A percentile compares a stretch with the other conserved stretches of the same genome.
Conservation (phyloP, 2,888 invertebrate genomes). For the Lasioglossum pauxillum region DNA sequence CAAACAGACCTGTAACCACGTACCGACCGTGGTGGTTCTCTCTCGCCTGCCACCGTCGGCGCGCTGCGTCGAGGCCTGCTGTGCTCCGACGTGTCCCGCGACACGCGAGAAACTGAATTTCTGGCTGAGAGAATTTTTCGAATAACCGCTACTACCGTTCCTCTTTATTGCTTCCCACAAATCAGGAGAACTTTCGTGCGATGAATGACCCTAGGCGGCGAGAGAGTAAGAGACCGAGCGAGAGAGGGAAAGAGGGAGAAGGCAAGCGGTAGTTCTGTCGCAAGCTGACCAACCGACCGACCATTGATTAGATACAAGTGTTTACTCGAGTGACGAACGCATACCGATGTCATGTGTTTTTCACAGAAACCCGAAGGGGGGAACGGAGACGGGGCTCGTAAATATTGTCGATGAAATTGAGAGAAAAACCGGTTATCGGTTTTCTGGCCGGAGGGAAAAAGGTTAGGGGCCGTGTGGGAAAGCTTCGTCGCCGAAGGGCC, state of each 20-base stretch:
- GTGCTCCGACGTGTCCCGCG: constrained; percentile 40
- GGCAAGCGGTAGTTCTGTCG: constrained; percentile 45
- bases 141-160: background rate
- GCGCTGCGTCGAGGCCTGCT: constrained; percentile 45
- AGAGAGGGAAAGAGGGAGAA: background rate
- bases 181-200: background rate
- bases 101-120: constrained; percentile 44
- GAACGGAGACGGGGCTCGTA: constrained; percentile 21
- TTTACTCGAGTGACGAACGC: constrained; percentile 57
- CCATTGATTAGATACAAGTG: constrained; percentile 63
- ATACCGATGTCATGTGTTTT: constrained; percentile 58
- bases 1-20: constrained; percentile 82
- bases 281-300: constrained; percentile 47
- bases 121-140: constrained; percentile 8
- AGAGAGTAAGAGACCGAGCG: background rate
- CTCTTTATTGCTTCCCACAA: background rate
- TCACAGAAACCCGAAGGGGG: constrained; percentile 33
- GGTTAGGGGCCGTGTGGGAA: constrained; percentile 28
- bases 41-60: constrained; percentile 47
- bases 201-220: background rate
- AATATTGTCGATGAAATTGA: constrained; percentile 53
- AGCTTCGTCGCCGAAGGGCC: constrained; percentile 11
- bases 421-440: constrained; percentile 54
- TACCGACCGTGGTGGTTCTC: constrained; percentile 66
- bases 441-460: background rate